A percentile compares a stretch with the other conserved stretches of the same genome.
phyloP scores from a whole-genome alignment of 2,888 invertebrate species.

The Oscheius myriophilus region DNA sequence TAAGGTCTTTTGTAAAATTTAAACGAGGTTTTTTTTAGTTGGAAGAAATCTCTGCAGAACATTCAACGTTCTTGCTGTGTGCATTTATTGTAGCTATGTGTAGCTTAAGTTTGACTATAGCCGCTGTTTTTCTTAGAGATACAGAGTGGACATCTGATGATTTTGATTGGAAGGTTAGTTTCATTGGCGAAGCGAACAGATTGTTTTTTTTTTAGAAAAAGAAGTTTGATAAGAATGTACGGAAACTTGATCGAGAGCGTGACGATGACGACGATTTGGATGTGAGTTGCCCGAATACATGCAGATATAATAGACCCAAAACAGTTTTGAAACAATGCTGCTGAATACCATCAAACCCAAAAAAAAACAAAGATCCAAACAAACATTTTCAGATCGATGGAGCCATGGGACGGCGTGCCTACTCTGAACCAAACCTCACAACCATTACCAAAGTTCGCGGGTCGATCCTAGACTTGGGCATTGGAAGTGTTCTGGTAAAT shows the following conservation, averaged over 20 bases:
- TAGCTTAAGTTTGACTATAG: conserved; percentile 67
- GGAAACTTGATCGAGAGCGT: conserved; percentile 17
- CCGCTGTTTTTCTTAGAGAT: conserved; percentile 83
- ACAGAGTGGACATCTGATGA: conserved; percentile 82
- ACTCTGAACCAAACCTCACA: conserved; percentile 5
- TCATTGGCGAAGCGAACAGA: conserved; percentile 24
- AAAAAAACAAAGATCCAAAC: too few species aligned
- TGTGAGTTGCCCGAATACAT: neutral
- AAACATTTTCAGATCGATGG: too few species aligned
- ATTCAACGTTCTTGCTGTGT: neutral
- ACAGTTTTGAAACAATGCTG: too few species aligned
- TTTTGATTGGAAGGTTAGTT: conserved; percentile 49
- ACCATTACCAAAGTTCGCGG: neutral
- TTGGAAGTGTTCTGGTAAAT: conserved; percentile 8
- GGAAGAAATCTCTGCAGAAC: neutral
- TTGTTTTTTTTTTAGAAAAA: conserved; percentile 4
- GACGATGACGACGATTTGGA: conserved; percentile 13
- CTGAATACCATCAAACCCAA: too few species aligned
- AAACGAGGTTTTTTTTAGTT: neutral
- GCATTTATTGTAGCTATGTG: conserved; percentile 3
- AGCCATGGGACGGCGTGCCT: conserved; percentile 7
- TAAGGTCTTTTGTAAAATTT: conserved; percentile 23
- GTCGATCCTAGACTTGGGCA: neutral
- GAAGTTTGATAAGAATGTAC: conserved; percentile 17
- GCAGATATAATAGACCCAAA: too few species aligned